These are phyloP conservation scores for Paedocypris micromegethes DNA, from an alignment of 2,797 vertebrate species.

Conservation along the genomic window DNA sequence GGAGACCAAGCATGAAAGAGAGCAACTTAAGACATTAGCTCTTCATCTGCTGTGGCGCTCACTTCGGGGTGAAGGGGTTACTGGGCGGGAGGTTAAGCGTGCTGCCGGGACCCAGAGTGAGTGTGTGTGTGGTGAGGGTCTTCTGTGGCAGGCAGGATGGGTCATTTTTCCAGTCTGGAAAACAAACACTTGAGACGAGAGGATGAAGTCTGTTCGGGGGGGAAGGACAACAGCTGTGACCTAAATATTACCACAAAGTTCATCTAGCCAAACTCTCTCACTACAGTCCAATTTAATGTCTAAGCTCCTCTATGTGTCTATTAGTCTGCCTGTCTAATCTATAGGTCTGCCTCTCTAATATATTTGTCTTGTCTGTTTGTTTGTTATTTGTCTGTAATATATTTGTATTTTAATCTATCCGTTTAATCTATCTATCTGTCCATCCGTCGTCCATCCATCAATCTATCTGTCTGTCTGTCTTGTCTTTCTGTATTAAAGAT, in stretches of 20 bases:
- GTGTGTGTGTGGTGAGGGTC: constrained; percentile 27
- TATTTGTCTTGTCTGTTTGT: no score
- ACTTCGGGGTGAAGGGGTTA: constrained; percentile 43
- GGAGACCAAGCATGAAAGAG: constrained; percentile 8
- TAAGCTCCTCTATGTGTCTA: no score
- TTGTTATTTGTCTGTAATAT: no score
- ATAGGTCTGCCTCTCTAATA: no score
- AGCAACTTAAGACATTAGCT: constrained; percentile 22
- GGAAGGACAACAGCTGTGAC: constrained; percentile 32
- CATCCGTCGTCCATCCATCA: no score
- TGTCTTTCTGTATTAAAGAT: no score
- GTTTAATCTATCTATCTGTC: no score
- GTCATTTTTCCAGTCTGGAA: constrained; percentile 42
- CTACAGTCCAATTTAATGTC: neutral
- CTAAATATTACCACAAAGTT: constrained; percentile 25
- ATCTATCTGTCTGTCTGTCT: no score
- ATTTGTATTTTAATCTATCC: no score
- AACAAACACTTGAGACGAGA: constrained; percentile 42
- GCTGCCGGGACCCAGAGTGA: constrained; percentile 14
- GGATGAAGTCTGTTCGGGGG: constrained; percentile 17
- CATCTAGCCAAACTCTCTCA: constrained; percentile 3
- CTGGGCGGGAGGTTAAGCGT: constrained; percentile 35
- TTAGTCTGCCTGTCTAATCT: no score
- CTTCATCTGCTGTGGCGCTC: constrained; percentile 35
- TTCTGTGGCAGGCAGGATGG: constrained; percentile 23